Evolutionary conservation across 2,113 vertebrate species (phyloP).

Genomic region (Leptobrachium ailaonicum): DNA sequence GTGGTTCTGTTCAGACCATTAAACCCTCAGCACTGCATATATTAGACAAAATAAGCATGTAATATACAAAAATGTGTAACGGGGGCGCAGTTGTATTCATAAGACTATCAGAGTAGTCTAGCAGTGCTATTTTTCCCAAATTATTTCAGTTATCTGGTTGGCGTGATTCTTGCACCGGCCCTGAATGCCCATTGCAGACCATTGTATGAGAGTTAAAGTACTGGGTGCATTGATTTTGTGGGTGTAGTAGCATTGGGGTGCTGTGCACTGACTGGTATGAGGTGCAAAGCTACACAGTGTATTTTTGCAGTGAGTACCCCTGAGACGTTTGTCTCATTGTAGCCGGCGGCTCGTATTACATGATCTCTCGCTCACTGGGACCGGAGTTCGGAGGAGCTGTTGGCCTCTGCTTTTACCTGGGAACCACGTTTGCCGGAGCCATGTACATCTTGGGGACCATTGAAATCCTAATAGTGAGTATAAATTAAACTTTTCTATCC

Average conservation of each 20-base stretch:
- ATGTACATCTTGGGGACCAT: constrained; percentile 99
- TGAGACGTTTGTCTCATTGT: constrained; percentile 54
- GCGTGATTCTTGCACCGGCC: neutral
- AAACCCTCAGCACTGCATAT: too few species aligned
- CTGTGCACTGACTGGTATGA: constrained; percentile 20
- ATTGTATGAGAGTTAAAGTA: neutral
- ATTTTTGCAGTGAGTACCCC: neutral
- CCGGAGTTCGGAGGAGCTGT: constrained; percentile 96
- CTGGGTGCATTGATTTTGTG: constrained; percentile 5
- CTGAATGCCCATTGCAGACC: neutral
- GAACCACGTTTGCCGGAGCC: constrained; percentile 94
- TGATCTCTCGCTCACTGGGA: constrained; percentile 97
- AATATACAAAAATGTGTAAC: too few species aligned
- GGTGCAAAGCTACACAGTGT: constrained; percentile 1
- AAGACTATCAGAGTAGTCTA: too few species aligned
- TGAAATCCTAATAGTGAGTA: constrained; percentile 91
- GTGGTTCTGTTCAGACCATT: too few species aligned
- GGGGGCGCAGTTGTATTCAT: too few species aligned
- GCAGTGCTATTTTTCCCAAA: too few species aligned
- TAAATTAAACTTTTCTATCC: neutral
- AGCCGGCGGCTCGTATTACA: constrained; percentile 98
- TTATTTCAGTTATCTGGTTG: too few species aligned
- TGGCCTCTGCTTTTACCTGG: constrained; percentile 97
- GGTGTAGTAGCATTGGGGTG: constrained; percentile 9
- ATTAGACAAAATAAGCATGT: too few species aligned